Evolutionary conservation across 2,113 vertebrate genomes (phyloP), one percentile per base, ranked within the genome.

Genomic region (Bambusicola thoracicus): DNA sequence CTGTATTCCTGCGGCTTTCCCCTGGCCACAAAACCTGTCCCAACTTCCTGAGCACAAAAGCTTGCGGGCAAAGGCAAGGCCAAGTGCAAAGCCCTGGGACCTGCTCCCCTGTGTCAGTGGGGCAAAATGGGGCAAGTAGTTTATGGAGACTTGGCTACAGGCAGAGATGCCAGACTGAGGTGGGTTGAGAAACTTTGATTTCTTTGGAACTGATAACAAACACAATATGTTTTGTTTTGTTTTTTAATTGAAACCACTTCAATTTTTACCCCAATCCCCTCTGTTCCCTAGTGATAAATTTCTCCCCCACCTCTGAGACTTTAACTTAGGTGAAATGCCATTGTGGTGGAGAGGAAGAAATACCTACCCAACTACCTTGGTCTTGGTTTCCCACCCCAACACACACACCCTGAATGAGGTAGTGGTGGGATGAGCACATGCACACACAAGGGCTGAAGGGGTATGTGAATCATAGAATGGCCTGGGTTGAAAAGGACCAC

Each of bases 151-250:
- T 67, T 61, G 36, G 7, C 2, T 0, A 2, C 11, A 43, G 46
- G 12, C 46, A 68, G 55, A 58, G 38, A 22, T 13, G 8, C 12
- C 7, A 8, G 15, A 17, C 14, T 11, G 11, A 20, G 76, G 25
- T 55, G 32, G 16, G 19, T 32, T 1, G 6, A 66, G 51, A 70
- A 81, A 46, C 43, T 91, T 8, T 5, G 5, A 4, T 53, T 75
- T 82, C 43, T 61, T 66, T 19, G 77, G n/a, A 41, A 30, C 8
- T 25, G 0, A 21, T 55, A 46, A 55, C 46, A 74, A 27, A 58
- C 17, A 10, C 7, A 67, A 41, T 1, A 0, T 1, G 0, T 21
- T 66, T 5, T 29, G 76, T 73, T 70, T 21, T 66, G 6, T 34
- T 85, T 76, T 72, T 36, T 36, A 29, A 44, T 22, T 44, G 55